Evolutionary conservation across 2,797 vertebrate species (phyloP).

Genomic region (Cyclura pinguis): DNA sequence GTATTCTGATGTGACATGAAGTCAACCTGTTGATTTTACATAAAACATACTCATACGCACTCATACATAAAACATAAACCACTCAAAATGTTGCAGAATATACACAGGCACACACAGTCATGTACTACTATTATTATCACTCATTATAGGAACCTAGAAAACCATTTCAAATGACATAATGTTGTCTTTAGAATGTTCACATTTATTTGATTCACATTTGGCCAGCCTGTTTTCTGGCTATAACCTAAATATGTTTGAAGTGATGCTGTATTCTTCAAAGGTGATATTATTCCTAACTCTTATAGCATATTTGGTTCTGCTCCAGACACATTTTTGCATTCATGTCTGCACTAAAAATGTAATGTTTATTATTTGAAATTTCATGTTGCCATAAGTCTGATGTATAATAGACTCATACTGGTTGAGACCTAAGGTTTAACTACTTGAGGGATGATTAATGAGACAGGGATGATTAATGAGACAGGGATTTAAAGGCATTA

Average conservation of each 20-base stretch:
- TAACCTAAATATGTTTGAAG: slow-evolving; percentile 9
- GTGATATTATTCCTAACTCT: not conserved
- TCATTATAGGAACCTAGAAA: not conserved
- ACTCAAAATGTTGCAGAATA: not conserved
- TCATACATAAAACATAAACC: not conserved
- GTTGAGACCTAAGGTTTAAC: not conserved
- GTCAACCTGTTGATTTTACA: not conserved
- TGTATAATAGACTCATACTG: not conserved
- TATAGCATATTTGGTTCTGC: slow-evolving; percentile 12
- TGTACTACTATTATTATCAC: not conserved
- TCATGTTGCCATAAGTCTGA: not conserved
- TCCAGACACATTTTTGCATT: slow-evolving; percentile 31
- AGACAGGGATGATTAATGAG: not conserved
- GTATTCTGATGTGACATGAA: not conserved
- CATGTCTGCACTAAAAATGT: slow-evolving; percentile 34
- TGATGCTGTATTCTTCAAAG: slow-evolving; percentile 44
- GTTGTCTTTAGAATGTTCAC: slow-evolving; percentile 48
- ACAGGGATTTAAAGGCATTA: not conserved
- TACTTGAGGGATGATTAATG: not conserved
- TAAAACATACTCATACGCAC: not conserved
- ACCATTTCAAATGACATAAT: slow-evolving; percentile 47
- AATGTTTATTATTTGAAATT: slow-evolving; percentile 24
- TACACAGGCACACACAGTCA: not conserved
- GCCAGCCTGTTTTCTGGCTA: slow-evolving; percentile 43
- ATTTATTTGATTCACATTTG: slow-evolving; percentile 29